A percentile compares a stretch with the other conserved stretches of the same genome.
These are phyloP conservation scores for Pyrrhura leucotis DNA, from an alignment of 2,797 vertebrate species.

Conservation along the genomic window DNA sequence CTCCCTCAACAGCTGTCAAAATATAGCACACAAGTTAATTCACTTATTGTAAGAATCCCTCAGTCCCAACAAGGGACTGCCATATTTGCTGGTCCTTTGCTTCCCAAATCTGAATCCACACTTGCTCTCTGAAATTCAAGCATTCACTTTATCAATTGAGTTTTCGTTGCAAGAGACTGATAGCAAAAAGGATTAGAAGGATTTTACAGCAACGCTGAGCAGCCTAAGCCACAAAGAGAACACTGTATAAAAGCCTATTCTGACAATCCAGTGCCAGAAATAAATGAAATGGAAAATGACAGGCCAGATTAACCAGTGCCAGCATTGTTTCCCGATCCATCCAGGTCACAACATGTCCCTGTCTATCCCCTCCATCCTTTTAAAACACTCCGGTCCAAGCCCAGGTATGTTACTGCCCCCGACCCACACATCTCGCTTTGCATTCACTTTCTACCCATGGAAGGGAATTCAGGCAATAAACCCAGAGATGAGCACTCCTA, in stretches of 20 bases:
- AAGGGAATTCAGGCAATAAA: not conserved
- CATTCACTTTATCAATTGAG: not conserved
- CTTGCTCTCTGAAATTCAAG: not conserved
- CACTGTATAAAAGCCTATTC: not conserved
- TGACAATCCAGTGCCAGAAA: not conserved
- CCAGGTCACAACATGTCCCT: not conserved
- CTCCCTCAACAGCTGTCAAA: not conserved
- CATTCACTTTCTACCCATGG: not conserved
- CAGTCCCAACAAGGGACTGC: not conserved
- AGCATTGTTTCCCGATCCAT: not conserved
- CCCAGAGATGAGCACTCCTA: not conserved
- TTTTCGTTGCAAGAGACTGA: not conserved
- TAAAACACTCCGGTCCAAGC: not conserved
- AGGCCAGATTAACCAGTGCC: not conserved
- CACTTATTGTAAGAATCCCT: not conserved
- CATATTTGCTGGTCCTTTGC: not conserved
- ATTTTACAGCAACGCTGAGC: slow-evolving; percentile 1
- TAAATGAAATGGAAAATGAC: slow-evolving; percentile 24
- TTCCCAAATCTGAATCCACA: not conserved
- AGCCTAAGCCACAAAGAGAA: not conserved
- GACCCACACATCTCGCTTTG: not conserved
- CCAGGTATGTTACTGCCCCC: not conserved
- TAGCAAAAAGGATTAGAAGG: slow-evolving; percentile 25
- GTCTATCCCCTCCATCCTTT: not conserved
- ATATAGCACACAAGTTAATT: not conserved